phyloP scores from a whole-genome alignment of 2,888 invertebrate species.

The Apodemia duryi region DNA sequence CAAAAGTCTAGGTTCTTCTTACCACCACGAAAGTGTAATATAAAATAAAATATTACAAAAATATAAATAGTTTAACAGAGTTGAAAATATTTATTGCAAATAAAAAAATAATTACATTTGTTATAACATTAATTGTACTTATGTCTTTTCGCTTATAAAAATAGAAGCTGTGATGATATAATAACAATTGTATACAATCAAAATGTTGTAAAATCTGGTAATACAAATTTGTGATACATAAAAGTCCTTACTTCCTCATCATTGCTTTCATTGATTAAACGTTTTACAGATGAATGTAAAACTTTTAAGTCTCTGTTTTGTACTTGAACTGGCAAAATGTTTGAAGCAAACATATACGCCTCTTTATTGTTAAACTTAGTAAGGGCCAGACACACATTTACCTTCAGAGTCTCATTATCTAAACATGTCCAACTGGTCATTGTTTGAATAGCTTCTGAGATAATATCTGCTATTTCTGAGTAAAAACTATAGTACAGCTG shows the following conservation, averaged over 20 bases:
- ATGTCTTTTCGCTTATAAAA: not conserved
- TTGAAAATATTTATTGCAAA: too few species aligned
- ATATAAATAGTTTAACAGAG: too few species aligned
- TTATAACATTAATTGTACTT: too few species aligned
- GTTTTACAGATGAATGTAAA: not conserved
- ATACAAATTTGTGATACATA: constrained; percentile 8
- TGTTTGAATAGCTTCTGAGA: not conserved
- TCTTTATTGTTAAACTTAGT: constrained; percentile 9
- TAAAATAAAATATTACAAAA: too few species aligned
- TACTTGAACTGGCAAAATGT: constrained; percentile 5
- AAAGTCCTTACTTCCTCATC: not conserved
- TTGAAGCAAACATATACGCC: not conserved
- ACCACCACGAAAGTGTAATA: too few species aligned
- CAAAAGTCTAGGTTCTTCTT: too few species aligned
- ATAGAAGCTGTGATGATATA: not conserved
- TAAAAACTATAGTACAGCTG: not conserved
- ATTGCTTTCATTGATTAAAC: not conserved
- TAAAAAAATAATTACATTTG: too few species aligned
- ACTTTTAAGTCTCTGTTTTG: not conserved
- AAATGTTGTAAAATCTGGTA: constrained; percentile 4
- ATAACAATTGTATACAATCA: not conserved
- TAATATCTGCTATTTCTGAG: not conserved
- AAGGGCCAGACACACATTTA: constrained; percentile 2
- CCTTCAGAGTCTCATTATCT: not conserved
- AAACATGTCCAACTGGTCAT: constrained; percentile 10